These are phyloP conservation scores for Meriones unguiculatus DNA, from an alignment of 2,113 vertebrate species.

Conservation along the genomic window DNA sequence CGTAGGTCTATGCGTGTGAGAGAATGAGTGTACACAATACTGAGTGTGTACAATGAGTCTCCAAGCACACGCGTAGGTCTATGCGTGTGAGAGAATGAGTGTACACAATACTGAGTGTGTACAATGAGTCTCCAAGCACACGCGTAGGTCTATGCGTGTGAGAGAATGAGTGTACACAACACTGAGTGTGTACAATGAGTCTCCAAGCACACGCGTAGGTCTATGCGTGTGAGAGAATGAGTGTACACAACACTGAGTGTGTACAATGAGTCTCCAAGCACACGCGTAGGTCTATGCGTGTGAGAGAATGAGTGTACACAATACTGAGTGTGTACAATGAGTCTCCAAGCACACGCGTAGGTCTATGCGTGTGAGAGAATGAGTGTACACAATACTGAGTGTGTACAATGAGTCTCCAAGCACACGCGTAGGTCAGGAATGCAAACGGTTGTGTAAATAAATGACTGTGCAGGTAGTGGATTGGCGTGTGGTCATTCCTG, in stretches of 20 bases:
- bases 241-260: neutral
- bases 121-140: neutral
- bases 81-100: fast-evolving
- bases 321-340: neutral
- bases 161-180: neutral
- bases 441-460: too few species aligned
- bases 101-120: neutral
- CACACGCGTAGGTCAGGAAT: neutral
- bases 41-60: neutral
- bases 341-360: neutral
- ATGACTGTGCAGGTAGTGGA: neutral
- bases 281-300: too few species aligned
- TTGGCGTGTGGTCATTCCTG: neutral
- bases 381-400: neutral
- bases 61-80: too few species aligned
- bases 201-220: too few species aligned
- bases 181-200: neutral
- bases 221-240: fast-evolving
- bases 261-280: neutral
- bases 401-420: neutral
- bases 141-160: fast-evolving
- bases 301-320: neutral
- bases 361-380: fast-evolving
- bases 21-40: neutral
- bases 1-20: fast-evolving